Evolutionary conservation across 2,888 invertebrate species (phyloP), one percentile per base, ranked within the genome.

Genomic region (Nemapogon koenigi): DNA sequence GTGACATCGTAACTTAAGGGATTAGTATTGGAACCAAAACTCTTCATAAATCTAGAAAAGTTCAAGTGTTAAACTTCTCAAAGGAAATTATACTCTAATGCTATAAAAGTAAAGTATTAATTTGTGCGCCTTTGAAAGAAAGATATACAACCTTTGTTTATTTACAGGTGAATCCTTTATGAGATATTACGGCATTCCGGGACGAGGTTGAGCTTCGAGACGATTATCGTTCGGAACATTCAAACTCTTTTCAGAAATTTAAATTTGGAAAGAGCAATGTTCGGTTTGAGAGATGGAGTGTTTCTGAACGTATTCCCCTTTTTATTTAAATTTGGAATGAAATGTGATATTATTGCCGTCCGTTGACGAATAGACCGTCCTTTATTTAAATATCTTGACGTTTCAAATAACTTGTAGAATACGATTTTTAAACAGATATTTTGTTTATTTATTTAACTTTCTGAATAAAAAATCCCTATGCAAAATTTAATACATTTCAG

Each of bases 231-330:
- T 39, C 59, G 53, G 59, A 57, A 62, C 63, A 65, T 63, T 65
- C 67, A 63, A 69, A 71, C 69, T 69, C 64, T 71, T 73, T 68
- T 62, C 64, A 69, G 68, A 69, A 70, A 65, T 67, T 64, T 70
- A 71, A 70, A 71, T 72, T 69, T 67, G 59, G 69, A 67, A 67
- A 57, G 59, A 55, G 51, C 48, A 49, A 51, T 57, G 53, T 52
- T 54, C 55, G 62, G 62, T 66, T 69, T 71, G 64, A 70, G 62
- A 64, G 64, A 70, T 63, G 61, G 60, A 56, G 62, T 66, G 63
- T 65, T 62, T 62, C 62, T 50, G 55, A 63, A 65, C 60, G 57
- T 48, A 62, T 62, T 57, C 37, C 33, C 33, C 58, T 59, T 66
- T 69, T 64, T 57, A 57, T 58, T 70, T 65, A 66, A 67, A 64